phyloP scores from a whole-genome alignment of 2,888 invertebrate species.

The Oscheius sp. region DNA sequence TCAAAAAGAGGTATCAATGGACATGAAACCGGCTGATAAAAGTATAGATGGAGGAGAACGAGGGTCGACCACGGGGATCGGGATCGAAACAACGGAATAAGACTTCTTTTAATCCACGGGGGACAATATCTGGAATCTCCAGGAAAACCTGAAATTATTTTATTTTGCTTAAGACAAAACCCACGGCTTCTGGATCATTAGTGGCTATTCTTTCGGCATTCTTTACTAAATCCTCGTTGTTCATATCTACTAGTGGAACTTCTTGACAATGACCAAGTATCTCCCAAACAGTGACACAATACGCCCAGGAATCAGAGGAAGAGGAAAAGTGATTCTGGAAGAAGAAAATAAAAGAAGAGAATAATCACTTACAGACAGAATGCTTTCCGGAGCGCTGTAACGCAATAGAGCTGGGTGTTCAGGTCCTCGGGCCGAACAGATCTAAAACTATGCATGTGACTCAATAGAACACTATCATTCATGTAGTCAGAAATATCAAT shows the following conservation, averaged over 20 bases:
- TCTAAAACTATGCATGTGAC: slow-evolving; percentile 23
- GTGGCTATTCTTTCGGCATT: slow-evolving; percentile 75
- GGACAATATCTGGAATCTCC: slow-evolving; percentile 19
- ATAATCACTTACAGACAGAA: slow-evolving; percentile 48
- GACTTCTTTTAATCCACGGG: slow-evolving; percentile 27
- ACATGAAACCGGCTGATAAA: slow-evolving; percentile 30
- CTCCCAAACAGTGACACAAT: slow-evolving; percentile 87
- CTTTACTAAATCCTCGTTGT: slow-evolving; percentile 83
- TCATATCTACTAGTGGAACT: slow-evolving; percentile 81
- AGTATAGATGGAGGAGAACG: slow-evolving; percentile 35
- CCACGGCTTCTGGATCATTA: slow-evolving; percentile 42
- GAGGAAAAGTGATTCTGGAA: slow-evolving; percentile 84
- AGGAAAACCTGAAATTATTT: slow-evolving; percentile 16
- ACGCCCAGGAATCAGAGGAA: slow-evolving; percentile 91
- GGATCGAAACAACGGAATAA: slow-evolving; percentile 38
- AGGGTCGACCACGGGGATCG: slow-evolving; percentile 38
- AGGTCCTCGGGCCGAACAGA: slow-evolving; percentile 58
- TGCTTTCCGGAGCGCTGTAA: slow-evolving; percentile 64
- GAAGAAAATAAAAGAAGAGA: background rate
- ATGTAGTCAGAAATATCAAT: no score
- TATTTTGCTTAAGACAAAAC: background rate
- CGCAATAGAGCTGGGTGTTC: slow-evolving; percentile 63
- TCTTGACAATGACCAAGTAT: slow-evolving; percentile 83
- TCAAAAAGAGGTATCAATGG: background rate
- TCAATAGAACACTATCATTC: no score